These are phyloP conservation scores for human DNA, from an alignment of 2,113 vertebrate species.

Conservation along the genomic window GRCh38 chr16:83612001-83612500, in stretches of 20 bases:
- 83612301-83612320: neutral
- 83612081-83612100: neutral
- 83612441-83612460: neutral
- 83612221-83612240: neutral
- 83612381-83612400: neutral
- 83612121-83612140: neutral
- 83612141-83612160: neutral
- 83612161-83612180: conserved; percentile 2
- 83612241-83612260: neutral
- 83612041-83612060: neutral
- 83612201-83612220: neutral
- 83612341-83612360: neutral
- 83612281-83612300: neutral
- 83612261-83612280: neutral
- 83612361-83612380: neutral
- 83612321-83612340: neutral
- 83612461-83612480: neutral
- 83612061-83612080: neutral
- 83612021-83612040: neutral
- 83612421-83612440: neutral
- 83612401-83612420: neutral
- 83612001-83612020: neutral
- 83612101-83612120: neutral
- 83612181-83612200: neutral
- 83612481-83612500: conserved; percentile 6